Evolutionary conservation across 1,140 invertebrate species (phyloP).

Genomic region (Pinna nobilis): DNA sequence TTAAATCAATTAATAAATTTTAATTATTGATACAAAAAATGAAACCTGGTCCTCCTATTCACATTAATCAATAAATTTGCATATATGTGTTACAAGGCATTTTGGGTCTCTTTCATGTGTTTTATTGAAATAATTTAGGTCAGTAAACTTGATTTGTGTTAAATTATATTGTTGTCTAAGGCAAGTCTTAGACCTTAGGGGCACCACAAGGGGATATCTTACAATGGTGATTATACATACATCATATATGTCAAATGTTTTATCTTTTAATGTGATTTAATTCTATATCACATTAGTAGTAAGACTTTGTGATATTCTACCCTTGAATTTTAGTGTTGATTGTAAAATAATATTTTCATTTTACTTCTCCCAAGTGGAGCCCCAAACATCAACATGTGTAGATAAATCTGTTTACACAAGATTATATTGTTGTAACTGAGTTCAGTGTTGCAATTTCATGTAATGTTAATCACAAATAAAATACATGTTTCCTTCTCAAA

Average conservation of each 20-base stretch:
- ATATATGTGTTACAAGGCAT: too few species aligned
- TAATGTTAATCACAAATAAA: conserved; percentile 2
- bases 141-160: conserved; percentile 18
- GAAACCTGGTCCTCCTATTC: too few species aligned
- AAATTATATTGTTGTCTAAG: conserved; percentile 17
- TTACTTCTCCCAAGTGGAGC: not conserved
- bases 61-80: too few species aligned
- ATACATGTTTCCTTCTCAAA: not conserved
- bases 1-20: too few species aligned
- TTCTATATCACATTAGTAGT: conserved; percentile 5
- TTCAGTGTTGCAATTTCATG: conserved; percentile 13
- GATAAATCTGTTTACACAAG: conserved; percentile 27
- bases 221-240: too few species aligned
- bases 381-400: conserved; percentile 10
- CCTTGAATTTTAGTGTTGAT: conserved; percentile 4
- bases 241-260: too few species aligned
- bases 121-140: conserved; percentile 17
- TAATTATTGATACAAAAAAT: too few species aligned
- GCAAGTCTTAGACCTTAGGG: conserved; percentile 6
- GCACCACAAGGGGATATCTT: not conserved
- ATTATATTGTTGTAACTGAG: conserved; percentile 22
- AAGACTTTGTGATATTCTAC: not conserved
- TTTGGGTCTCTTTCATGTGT: conserved; percentile 13
- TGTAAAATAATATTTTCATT: not conserved
- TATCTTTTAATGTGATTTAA: too few species aligned